phyloP scores from a whole-genome alignment of 2,888 invertebrate species.

The Platerodrilus igneus region DNA sequence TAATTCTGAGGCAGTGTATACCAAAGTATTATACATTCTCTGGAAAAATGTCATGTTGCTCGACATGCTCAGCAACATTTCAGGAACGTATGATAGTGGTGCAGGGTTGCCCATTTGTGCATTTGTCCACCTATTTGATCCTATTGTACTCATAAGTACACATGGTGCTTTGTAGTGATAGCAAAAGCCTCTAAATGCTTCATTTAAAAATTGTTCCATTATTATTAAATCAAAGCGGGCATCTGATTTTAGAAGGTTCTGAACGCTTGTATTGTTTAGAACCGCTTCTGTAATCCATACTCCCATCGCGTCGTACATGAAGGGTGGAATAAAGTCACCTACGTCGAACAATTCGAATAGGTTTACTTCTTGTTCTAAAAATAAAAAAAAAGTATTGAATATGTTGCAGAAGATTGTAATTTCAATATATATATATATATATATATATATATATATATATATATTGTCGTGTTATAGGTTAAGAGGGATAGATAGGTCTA shows the following conservation, averaged over 20 bases:
- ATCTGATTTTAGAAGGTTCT: slow-evolving; percentile 27
- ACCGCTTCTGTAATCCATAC: slow-evolving; percentile 9
- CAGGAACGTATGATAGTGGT: slow-evolving; percentile 49
- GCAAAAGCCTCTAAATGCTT: slow-evolving; percentile 44
- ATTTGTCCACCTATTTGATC: slow-evolving; percentile 45
- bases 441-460: too few relatives aligned
- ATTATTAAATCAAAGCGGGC: slow-evolving; percentile 39
- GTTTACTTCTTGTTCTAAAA: too few relatives aligned
- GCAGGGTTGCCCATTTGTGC: slow-evolving; percentile 47
- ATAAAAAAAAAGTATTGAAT: too few relatives aligned
- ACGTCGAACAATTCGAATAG: too few relatives aligned
- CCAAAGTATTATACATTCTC: slow-evolving; percentile 15
- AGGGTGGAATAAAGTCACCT: too few relatives aligned
- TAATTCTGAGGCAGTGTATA: background rate
- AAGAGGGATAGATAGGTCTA: too few relatives aligned
- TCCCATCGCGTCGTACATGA: too few relatives aligned
- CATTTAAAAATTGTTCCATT: slow-evolving; percentile 47
- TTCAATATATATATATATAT: too few relatives aligned
- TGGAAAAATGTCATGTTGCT: slow-evolving; percentile 16
- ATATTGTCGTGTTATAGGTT: too few relatives aligned
- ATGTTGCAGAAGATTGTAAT: too few relatives aligned
- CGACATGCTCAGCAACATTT: slow-evolving; percentile 33
- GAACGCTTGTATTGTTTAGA: slow-evolving; percentile 17
- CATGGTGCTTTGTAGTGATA: slow-evolving; percentile 35
- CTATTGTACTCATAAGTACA: slow-evolving; percentile 38